phyloP scores from a whole-genome alignment of 2,113 vertebrate species.

The Macquaria australasica region DNA sequence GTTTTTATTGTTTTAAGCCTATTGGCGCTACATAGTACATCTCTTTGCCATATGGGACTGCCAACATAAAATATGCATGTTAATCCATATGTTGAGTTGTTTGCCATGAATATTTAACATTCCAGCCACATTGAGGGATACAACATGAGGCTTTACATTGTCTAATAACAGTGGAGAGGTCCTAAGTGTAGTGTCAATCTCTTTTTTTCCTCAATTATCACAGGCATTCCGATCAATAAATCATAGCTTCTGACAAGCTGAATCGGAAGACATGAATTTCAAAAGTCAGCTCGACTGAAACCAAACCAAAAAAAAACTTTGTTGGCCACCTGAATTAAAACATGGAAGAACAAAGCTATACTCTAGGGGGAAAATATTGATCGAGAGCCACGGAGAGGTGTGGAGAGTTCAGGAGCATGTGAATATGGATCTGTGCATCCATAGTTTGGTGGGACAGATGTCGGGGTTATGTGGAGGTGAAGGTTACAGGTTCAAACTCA shows the following conservation, averaged over 20 bases:
- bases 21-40: conserved; percentile 26
- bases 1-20: conserved; percentile 49
- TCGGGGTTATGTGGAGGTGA: conserved; percentile 72
- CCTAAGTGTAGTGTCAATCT: conserved; percentile 43
- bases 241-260: conserved; percentile 63
- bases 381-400: conserved; percentile 65
- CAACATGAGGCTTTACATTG: conserved; percentile 30
- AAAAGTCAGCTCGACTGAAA: conserved; percentile 46
- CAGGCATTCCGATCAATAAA: conserved; percentile 73
- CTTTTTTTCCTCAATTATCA: conserved; percentile 43
- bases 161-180: conserved; percentile 46
- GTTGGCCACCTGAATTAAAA: conserved; percentile 63
- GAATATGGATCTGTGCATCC: conserved; percentile 57
- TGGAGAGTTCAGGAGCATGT: conserved; percentile 64
- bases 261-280: conserved; percentile 64
- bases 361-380: conserved; percentile 66
- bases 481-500: conserved; percentile 60
- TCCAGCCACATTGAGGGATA: conserved; percentile 32
- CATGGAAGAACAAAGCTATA: conserved; percentile 72
- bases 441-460: conserved; percentile 67
- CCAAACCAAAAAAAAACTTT: conserved; percentile 40
- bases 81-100: conserved; percentile 76
- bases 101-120: conserved; percentile 80
- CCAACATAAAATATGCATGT: conserved; percentile 79
- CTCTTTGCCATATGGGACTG: conserved; percentile 56